These are phyloP conservation scores for Falco berigora DNA, from an alignment of 2,797 vertebrate genomes.

Conservation along the genomic window DNA sequence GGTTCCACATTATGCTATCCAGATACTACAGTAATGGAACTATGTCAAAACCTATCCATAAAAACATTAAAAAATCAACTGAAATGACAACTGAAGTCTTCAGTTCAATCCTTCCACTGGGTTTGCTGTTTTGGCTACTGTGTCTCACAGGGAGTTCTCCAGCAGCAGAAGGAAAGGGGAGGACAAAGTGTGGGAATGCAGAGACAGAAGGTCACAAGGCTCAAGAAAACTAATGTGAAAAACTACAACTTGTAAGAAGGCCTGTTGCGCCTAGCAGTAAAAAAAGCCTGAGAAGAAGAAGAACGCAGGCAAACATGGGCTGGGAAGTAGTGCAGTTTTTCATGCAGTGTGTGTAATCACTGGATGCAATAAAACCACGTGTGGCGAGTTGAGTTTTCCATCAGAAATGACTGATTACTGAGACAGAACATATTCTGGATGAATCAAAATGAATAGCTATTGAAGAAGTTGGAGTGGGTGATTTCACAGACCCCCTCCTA, in stretches of 20 bases:
- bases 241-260: background rate
- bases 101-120: background rate
- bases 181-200: background rate
- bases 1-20: background rate
- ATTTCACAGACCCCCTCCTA: background rate
- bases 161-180: background rate
- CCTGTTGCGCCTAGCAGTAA: background rate
- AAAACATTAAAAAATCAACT: background rate
- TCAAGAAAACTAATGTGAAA: background rate
- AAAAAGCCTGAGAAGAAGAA: background rate
- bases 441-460: rapidly evolving
- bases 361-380: background rate
- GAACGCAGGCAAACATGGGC: background rate
- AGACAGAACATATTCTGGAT: background rate
- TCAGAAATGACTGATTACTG: background rate
- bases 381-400: rapidly evolving
- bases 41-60: background rate
- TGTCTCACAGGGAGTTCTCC: background rate
- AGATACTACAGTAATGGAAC: background rate
- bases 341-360: rapidly evolving
- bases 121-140: background rate
- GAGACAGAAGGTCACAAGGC: background rate
- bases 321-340: background rate
- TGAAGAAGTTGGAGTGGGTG: background rate
- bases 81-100: background rate